phyloP scores from a whole-genome alignment of 2,113 vertebrate species.

The Myodes glareolus region DNA sequence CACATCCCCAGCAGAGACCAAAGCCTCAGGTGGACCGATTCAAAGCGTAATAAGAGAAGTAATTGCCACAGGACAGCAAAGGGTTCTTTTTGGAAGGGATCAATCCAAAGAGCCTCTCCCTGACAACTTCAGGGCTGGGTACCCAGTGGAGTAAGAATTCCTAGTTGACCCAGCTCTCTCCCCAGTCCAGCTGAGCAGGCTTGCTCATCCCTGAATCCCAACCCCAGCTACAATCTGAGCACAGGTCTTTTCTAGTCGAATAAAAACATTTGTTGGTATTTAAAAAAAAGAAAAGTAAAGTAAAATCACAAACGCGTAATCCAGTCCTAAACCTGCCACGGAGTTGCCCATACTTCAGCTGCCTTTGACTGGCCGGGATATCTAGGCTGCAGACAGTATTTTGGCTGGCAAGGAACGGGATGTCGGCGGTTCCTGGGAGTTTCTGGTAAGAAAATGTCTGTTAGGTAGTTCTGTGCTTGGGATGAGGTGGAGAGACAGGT shows the following conservation, averaged over 20 bases:
- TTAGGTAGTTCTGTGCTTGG: slow-evolving; percentile 57
- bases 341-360: not conserved
- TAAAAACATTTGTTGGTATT: slow-evolving; percentile 65
- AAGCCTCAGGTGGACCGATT: not conserved
- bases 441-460: not conserved
- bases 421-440: not conserved
- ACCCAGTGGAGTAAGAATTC: not conserved
- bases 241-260: slow-evolving; percentile 53
- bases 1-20: not conserved
- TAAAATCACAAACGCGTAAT: not conserved
- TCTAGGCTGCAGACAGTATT: not conserved
- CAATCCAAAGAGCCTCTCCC: not conserved
- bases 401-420: not conserved
- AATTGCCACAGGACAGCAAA: not conserved
- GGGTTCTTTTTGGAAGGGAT: not conserved
- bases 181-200: not conserved
- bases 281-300: slow-evolving; percentile 23
- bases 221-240: not conserved
- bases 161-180: not conserved
- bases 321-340: not conserved
- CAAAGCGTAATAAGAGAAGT: not conserved
- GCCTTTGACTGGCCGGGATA: not conserved
- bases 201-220: not conserved
- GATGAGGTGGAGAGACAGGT: not conserved
- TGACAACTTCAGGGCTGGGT: not conserved